Conservation (phyloP, 2,888 invertebrate species). For the Eurois occulta region DNA sequence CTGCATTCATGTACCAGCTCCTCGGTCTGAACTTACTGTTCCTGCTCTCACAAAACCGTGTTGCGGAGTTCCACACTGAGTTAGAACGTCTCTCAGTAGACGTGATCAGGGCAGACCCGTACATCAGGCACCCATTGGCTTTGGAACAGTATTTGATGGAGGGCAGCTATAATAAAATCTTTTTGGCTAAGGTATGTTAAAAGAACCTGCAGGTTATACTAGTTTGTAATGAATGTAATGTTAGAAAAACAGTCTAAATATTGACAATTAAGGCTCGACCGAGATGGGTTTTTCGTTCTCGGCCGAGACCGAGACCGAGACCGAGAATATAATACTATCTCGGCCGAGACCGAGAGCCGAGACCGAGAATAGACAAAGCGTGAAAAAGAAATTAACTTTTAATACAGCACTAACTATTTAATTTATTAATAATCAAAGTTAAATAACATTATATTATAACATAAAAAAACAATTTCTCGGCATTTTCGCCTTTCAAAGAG, state of each 20-base stretch:
- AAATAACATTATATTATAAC: too few relatives aligned
- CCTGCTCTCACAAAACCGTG: conserved; percentile 97
- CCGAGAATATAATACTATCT: too few relatives aligned
- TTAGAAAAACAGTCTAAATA: neutral
- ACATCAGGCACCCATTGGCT: conserved; percentile 98
- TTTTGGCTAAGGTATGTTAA: conserved; percentile 93
- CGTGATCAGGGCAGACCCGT: conserved; percentile 97
- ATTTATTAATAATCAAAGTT: too few relatives aligned
- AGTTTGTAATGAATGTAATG: neutral
- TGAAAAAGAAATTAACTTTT: too few relatives aligned
- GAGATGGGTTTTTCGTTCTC: too few relatives aligned
- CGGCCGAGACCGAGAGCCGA: too few relatives aligned
- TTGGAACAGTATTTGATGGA: conserved; percentile 99
- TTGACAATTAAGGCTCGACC: too few relatives aligned
- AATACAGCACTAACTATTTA: too few relatives aligned
- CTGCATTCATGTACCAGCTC: conserved; percentile 98
- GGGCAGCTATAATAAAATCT: conserved; percentile 99
- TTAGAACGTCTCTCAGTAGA: conserved; percentile 97
- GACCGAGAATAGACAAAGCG: too few relatives aligned
- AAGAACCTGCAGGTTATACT: neutral
- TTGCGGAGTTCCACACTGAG: conserved; percentile 99
- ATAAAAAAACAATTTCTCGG: too few relatives aligned
- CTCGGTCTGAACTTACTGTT: conserved; percentile 98
- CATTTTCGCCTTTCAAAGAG: too few relatives aligned
- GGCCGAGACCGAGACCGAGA: too few relatives aligned